Evolutionary conservation across 2,888 invertebrate species (phyloP).

Genomic region (Callyntrura sp.): DNA sequence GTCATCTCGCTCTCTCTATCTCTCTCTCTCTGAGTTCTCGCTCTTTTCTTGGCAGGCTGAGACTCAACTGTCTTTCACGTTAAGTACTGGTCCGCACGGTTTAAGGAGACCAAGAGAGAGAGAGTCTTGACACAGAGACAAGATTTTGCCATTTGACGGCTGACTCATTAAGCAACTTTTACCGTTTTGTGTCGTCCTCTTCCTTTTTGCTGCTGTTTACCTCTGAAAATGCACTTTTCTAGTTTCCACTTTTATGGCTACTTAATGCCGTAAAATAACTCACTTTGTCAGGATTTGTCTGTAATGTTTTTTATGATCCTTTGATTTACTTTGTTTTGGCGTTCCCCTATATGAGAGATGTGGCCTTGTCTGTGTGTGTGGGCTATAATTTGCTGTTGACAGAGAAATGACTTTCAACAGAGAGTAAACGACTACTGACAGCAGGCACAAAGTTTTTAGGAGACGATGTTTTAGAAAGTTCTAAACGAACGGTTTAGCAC

Average conservation of each 20-base stretch:
- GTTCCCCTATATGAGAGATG: not conserved
- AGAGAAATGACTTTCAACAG: not conserved
- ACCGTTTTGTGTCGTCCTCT: not conserved
- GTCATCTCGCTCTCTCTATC: not conserved
- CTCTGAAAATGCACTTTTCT: conserved; percentile 28
- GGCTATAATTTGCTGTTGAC: not conserved
- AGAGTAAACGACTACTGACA: no score
- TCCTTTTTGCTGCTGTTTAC: not conserved
- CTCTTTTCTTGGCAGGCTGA: conserved; percentile 1
- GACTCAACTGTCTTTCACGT: conserved; percentile 19
- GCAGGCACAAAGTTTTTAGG: no score
- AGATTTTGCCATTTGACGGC: conserved; percentile 62
- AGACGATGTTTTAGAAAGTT: not conserved
- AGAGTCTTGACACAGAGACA: conserved; percentile 26
- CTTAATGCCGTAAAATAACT: conserved; percentile 6
- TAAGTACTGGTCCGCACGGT: not conserved
- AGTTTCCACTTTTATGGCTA: conserved; percentile 11
- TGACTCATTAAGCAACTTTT: conserved; percentile 31
- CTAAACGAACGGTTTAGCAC: not conserved
- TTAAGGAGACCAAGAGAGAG: not conserved
- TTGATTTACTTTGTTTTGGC: conserved; percentile 12
- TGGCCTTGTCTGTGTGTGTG: not conserved
- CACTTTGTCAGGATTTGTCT: not conserved
- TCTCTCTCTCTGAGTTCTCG: not conserved
- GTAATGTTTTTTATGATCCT: conserved; percentile 12